Percentiles rank a stretch among this genome's conserved stretches.
Evolutionary conservation across 2,113 vertebrate genomes (phyloP).

Genomic region (Leptosomus discolor): DNA sequence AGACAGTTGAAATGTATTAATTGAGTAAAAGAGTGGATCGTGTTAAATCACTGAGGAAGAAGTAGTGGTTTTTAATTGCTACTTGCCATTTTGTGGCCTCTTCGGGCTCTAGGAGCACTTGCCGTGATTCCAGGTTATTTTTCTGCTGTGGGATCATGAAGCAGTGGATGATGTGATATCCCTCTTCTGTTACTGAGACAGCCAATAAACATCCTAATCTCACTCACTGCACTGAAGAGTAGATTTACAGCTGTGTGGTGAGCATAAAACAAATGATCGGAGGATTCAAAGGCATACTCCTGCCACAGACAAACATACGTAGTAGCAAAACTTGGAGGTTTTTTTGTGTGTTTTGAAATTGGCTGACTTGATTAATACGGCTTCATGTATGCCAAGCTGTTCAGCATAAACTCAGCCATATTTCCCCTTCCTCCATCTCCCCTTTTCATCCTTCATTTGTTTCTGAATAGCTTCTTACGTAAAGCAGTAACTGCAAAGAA

Average conservation of each 20-base stretch:
- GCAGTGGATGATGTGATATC: constrained; percentile 19
- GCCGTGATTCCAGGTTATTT: background rate
- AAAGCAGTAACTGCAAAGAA: background rate
- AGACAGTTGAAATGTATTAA: background rate
- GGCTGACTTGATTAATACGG: constrained; percentile 57
- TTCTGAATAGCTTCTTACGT: background rate
- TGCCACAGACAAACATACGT: constrained; percentile 8
- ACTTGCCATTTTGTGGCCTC: background rate
- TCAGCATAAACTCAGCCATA: constrained; percentile 24
- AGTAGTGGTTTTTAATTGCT: background rate
- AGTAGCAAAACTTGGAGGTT: constrained; percentile 54
- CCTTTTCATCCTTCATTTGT: background rate
- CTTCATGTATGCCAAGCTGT: constrained; percentile 50
- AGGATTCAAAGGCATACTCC: constrained; percentile 15
- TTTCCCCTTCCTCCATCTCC: background rate
- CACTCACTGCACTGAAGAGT: constrained; percentile 1
- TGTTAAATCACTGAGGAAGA: background rate
- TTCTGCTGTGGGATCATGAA: background rate
- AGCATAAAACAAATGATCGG: constrained; percentile 32
- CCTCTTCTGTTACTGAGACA: background rate
- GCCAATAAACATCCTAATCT: constrained; percentile 46
- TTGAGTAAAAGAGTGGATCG: background rate
- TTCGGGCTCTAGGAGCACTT: background rate
- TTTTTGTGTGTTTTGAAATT: constrained; percentile 38
- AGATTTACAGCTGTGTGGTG: constrained; percentile 53